Base-by-base conservation (phyloP, 1,140 invertebrate species). In the Odontomachus brunneus region DNA sequence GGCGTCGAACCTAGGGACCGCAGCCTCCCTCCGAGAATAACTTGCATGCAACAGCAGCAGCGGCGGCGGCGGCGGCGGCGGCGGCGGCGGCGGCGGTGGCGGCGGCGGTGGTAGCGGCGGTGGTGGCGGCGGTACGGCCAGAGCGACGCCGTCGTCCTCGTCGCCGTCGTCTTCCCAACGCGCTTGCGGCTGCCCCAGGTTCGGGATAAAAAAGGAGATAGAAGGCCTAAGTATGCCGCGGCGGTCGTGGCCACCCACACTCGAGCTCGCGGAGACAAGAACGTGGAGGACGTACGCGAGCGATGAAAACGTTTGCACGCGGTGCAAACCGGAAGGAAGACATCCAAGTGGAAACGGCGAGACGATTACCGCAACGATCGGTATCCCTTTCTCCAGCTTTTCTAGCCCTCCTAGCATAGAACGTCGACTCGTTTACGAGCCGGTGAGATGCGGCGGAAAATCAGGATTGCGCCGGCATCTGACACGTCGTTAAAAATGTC, bases 1-100 rank as follows among this genome's bases (percentile, higher is more conserved):
- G 93, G 93, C 93, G 93, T 94, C 94, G 93, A 94, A 94, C 93
- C 92, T 94, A 92, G 90, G 91, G 91, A 92, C 91, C 92, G 91
- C 92, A 93, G 90, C 91, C 91, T 94, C 92, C 93, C 92, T 93
- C 93, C 93, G 91, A 94, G 94, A 94, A 94, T 94, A 94, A 93
- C 93, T 94, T 93, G 91, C 92, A 93, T 91, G 93, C 89, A 83
- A 83, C 84, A 19, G 67, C 67, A 59, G 62, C 85, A 59, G 78
- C 67, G 62, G 83, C 71, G 66, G 49, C 66, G 57, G 51, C 14
- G 84, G 38, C 74, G 76, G 60, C 49, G 75, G 33, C 65, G 85
- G 51, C 29, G 29, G 5, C 51, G 75, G 33, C 66, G 29, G 5
- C 29, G 29, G 5, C 29, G 29, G 5, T 5, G 29, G 92, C 89